These are phyloP conservation scores for Pseudochirops corinnae DNA, from an alignment of 2,797 vertebrate genomes.

Conservation along the genomic window DNA sequence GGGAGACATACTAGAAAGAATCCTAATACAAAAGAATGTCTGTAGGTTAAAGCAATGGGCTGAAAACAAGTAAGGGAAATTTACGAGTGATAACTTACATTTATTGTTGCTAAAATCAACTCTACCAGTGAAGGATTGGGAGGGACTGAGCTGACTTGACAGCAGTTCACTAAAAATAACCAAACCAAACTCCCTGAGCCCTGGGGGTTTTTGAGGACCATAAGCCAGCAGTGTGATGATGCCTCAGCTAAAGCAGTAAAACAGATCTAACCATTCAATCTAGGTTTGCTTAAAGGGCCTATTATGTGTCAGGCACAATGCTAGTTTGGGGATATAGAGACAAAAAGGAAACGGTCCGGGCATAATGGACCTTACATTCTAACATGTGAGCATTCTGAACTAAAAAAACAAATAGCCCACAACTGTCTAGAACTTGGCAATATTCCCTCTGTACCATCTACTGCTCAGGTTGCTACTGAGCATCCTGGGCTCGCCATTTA, in stretches of 20 bases:
- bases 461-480: neutral
- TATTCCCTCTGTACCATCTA: neutral
- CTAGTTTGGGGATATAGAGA: neutral
- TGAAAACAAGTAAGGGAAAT: neutral
- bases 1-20: neutral
- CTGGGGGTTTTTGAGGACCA: neutral
- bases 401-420: neutral
- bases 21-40: conserved; percentile 2
- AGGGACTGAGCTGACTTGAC: neutral
- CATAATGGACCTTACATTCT: neutral
- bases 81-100: neutral
- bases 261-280: neutral
- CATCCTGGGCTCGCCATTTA: neutral
- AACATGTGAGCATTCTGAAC: neutral
- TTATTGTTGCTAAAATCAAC: neutral
- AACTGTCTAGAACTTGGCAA: neutral
- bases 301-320: neutral
- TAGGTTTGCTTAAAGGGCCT: neutral
- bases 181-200: neutral
- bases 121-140: neutral
- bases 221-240: neutral
- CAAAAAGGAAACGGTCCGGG: neutral
- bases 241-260: neutral
- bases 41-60: conserved; percentile 21
- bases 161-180: neutral